A percentile compares a stretch with the other conserved stretches of the same genome.
Evolutionary conservation across 2,113 vertebrate species (phyloP).

Genomic region (Gopherus flavomarginatus): DNA sequence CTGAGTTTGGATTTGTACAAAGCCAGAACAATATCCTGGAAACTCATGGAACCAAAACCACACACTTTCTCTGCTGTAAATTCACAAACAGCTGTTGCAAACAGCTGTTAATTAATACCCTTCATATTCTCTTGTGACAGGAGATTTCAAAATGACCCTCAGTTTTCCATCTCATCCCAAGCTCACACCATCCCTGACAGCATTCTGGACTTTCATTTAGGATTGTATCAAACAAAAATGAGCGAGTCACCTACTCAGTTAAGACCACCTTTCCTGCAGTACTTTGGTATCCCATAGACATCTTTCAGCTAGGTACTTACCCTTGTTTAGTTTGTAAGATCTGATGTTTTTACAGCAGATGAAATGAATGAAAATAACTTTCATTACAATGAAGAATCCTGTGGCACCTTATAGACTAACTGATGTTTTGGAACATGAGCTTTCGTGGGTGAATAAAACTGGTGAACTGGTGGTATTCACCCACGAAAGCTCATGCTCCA

Average conservation of each 20-base stretch:
- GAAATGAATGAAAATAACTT: not conserved
- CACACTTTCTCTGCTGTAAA: no score
- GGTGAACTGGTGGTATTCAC: no score
- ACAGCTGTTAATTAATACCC: not conserved
- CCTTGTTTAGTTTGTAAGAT: not conserved
- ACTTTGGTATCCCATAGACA: not conserved
- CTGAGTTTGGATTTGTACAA: not conserved
- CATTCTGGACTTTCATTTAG: not conserved
- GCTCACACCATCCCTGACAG: not conserved
- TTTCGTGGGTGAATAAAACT: no score
- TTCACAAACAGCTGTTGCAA: not conserved
- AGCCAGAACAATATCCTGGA: not conserved
- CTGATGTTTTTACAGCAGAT: rapidly evolving
- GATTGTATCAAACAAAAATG: not conserved
- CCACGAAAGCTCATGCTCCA: no score
- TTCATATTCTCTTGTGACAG: not conserved
- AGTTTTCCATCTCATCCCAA: not conserved
- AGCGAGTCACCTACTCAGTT: not conserved
- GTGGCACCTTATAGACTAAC: no score
- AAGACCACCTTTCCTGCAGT: not conserved
- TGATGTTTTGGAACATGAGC: no score
- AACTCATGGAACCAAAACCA: not conserved
- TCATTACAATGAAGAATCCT: not conserved
- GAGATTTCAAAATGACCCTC: not conserved
- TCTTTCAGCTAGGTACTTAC: rapidly evolving